phyloP scores from a whole-genome alignment of 2,797 vertebrate species.

The Alca torda region DNA sequence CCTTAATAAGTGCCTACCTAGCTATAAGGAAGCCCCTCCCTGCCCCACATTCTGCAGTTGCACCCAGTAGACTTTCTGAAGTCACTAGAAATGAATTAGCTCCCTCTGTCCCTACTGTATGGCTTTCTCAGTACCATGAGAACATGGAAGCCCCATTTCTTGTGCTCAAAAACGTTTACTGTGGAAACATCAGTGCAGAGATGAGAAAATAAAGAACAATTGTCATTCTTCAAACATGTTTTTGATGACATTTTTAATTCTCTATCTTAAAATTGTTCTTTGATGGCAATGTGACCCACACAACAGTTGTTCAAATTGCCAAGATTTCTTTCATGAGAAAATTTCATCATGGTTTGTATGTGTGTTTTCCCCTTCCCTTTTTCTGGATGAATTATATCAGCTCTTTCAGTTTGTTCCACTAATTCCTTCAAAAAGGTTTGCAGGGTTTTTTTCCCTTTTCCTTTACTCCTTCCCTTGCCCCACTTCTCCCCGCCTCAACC shows the following conservation, averaged over 20 bases:
- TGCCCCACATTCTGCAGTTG: not conserved
- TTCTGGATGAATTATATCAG: not conserved
- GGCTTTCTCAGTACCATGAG: not conserved
- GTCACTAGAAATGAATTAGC: not conserved
- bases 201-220: not conserved
- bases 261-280: not conserved
- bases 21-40: not conserved
- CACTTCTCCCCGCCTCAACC: fast-evolving
- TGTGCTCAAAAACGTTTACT: not conserved
- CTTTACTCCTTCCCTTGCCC: not conserved
- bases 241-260: not conserved
- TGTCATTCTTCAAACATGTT: not conserved
- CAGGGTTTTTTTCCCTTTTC: not conserved
- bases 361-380: not conserved
- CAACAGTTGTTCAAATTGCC: not conserved
- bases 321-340: not conserved
- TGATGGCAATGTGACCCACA: not conserved
- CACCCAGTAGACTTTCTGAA: not conserved
- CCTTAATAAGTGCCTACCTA: not conserved
- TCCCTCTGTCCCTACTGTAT: not conserved
- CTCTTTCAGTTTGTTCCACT: not conserved
- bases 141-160: not conserved
- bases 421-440: not conserved
- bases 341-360: not conserved
- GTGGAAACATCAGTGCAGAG: not conserved